Conservation (phyloP, 2,797 vertebrate genomes). For the Rhinophrynus dorsalis region DNA sequence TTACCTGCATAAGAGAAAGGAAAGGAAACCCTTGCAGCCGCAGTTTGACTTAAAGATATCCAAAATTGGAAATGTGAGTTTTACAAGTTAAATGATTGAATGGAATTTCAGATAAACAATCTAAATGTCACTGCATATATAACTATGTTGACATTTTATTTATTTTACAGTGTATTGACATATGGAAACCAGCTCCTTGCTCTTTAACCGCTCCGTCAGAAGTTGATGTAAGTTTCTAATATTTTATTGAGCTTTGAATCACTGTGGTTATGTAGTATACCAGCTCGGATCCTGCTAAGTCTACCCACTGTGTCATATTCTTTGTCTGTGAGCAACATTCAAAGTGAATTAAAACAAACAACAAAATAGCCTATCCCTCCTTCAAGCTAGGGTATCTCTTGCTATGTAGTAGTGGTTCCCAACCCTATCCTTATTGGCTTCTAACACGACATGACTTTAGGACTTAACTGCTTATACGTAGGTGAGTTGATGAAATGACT, state of each 20-base stretch:
- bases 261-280: neutral
- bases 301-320: no score
- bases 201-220: slow-evolving; percentile 88
- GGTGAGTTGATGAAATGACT: no score
- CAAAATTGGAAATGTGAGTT: slow-evolving; percentile 91
- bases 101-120: neutral
- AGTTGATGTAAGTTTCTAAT: slow-evolving; percentile 87
- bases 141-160: neutral
- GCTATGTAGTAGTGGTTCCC: no score
- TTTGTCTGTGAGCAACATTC: no score
- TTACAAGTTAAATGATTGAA: neutral
- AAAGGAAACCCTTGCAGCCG: slow-evolving; percentile 83
- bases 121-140: neutral
- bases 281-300: no score
- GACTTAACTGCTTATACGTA: no score
- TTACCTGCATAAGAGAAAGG: slow-evolving; percentile 93
- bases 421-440: no score
- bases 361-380: no score
- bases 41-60: slow-evolving; percentile 96
- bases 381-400: no score
- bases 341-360: no score
- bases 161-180: slow-evolving; percentile 88
- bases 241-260: neutral
- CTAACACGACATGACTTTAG: no score
- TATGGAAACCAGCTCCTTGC: slow-evolving; percentile 94